phyloP scores from a whole-genome alignment of 2,113 vertebrate species.

The Astur gentilis region DNA sequence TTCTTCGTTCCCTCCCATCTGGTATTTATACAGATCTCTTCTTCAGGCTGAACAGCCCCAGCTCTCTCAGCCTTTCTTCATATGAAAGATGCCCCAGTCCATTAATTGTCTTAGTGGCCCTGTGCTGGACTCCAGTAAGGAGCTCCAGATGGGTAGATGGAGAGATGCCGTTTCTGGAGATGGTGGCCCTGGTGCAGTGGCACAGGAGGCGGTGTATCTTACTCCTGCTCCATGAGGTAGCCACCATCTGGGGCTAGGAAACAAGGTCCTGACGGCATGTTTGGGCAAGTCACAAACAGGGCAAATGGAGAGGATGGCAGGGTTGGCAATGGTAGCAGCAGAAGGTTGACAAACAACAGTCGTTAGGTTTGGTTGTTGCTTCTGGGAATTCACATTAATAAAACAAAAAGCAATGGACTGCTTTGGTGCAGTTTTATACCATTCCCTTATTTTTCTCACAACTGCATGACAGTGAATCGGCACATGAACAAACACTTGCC shows the following conservation, averaged over 20 bases:
- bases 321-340: background rate
- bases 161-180: background rate
- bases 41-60: background rate
- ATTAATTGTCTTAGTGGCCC: background rate
- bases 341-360: background rate
- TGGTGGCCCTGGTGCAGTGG: background rate
- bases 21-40: background rate
- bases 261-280: background rate
- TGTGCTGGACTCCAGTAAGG: background rate
- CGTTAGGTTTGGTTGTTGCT: background rate
- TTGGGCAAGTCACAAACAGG: background rate
- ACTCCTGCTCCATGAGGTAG: background rate
- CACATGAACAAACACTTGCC: background rate
- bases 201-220: background rate
- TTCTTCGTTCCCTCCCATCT: background rate
- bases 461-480: background rate
- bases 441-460: background rate
- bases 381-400: background rate
- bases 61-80: background rate
- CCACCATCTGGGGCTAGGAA: background rate
- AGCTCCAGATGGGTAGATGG: background rate
- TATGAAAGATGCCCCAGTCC: background rate
- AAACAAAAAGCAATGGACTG: background rate
- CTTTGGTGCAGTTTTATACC: background rate
- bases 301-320: background rate